These are phyloP conservation scores for Arizona elegans DNA, from an alignment of 2,113 vertebrate genomes.

Conservation along the genomic window DNA sequence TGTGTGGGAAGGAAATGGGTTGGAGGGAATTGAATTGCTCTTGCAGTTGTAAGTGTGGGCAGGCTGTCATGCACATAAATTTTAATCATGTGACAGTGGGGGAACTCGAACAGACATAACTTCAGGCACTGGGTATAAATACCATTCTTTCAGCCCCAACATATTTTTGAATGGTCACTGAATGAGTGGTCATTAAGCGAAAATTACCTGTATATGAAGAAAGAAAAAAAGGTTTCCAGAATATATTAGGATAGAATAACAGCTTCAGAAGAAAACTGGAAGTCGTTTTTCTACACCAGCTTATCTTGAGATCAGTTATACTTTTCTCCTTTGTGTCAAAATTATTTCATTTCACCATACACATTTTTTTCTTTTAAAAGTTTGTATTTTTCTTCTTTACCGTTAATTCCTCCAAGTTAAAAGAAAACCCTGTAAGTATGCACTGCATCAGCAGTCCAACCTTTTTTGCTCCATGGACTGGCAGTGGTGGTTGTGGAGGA, in stretches of 20 bases:
- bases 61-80: not conserved
- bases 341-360: no score
- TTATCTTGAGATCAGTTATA: not conserved
- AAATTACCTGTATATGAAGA: not conserved
- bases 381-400: no score
- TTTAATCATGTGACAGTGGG: not conserved
- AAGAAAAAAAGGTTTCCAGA: not conserved
- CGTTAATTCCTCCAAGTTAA: not conserved
- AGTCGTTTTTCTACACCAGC: not conserved
- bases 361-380: no score
- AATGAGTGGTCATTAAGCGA: not conserved
- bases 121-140: not conserved
- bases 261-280: not conserved
- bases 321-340: not conserved
- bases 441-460: not conserved
- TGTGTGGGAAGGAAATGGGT: not conserved
- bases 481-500: no score
- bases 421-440: not conserved
- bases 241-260: not conserved
- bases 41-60: not conserved
- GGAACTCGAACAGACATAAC: not conserved
- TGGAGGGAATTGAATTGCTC: not conserved
- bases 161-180: not conserved
- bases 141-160: not conserved
- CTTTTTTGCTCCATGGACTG: no score